Evolutionary conservation across 2,113 vertebrate species (phyloP).

Genomic region (Ictalurus furcatus): DNA sequence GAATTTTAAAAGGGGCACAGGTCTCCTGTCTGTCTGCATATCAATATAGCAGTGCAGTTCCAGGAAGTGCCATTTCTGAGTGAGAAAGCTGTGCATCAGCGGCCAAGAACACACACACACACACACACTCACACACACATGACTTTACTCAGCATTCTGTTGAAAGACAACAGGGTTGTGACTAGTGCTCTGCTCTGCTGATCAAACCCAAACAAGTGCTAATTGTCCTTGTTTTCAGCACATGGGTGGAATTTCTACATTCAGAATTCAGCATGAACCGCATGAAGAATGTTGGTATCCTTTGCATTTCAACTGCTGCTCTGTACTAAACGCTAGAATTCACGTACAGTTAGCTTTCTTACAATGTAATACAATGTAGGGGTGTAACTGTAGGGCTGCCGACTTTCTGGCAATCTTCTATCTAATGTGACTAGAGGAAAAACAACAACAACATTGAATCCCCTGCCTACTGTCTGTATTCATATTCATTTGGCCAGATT

Average conservation of each 20-base stretch:
- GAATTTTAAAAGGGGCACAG: background rate
- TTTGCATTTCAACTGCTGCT: background rate
- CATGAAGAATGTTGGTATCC: background rate
- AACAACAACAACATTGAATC: background rate
- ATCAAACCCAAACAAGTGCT: conserved; percentile 46
- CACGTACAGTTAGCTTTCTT: background rate
- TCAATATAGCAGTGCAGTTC: background rate
- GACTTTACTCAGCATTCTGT: conserved; percentile 17
- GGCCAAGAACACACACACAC: background rate
- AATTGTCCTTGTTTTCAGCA: conserved; percentile 39
- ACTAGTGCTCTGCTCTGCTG: conserved; percentile 41
- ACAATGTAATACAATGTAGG: background rate
- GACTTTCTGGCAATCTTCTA: background rate
- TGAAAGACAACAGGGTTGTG: conserved; percentile 41
- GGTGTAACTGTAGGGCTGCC: background rate
- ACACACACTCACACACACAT: background rate
- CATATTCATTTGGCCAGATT: background rate
- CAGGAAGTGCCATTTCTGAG: background rate
- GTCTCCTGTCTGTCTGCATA: background rate
- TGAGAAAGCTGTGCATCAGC: background rate
- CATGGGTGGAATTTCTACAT: background rate
- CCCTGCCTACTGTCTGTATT: background rate
- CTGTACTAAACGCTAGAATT: background rate
- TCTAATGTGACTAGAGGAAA: background rate
- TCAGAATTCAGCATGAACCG: background rate